Evolutionary conservation across 2,888 invertebrate species (phyloP).

Genomic region (Blera fallax): DNA sequence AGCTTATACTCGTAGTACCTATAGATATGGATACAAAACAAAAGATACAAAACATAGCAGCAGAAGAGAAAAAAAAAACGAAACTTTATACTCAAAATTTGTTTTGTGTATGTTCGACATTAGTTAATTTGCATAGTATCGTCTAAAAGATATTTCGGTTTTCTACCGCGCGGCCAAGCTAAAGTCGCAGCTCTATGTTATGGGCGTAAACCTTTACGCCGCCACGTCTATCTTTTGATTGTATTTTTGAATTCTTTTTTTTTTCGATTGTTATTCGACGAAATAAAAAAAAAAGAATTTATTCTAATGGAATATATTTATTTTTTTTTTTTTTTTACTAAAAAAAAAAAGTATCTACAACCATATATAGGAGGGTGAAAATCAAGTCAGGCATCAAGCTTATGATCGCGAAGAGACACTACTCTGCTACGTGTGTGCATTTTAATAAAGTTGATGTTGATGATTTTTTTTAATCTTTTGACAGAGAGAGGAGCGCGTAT

Average conservation of each 20-base stretch:
- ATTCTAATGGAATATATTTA: not conserved
- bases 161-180: not conserved
- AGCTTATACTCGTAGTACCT: not conserved
- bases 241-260: not conserved
- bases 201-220: conserved; percentile 2
- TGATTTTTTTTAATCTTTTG: not conserved
- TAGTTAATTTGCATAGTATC: conserved; percentile 26
- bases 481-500: not conserved
- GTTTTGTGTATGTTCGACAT: conserved; percentile 15
- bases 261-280: not conserved
- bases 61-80: not conserved
- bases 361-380: conserved; percentile 15
- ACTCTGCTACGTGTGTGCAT: conserved; percentile 24
- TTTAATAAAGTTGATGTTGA: conserved; percentile 17
- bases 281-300: not conserved
- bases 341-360: not conserved
- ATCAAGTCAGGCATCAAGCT: conserved; percentile 1
- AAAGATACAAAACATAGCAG: not conserved
- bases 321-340: not conserved
- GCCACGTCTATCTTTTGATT: not conserved
- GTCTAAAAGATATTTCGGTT: conserved; percentile 7
- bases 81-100: conserved; percentile 23
- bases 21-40: not conserved
- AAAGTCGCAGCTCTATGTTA: not conserved
- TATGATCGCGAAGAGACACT: not conserved